Evolutionary conservation across 2,888 invertebrate species (phyloP).

Genomic region (Onchidella celtica): DNA sequence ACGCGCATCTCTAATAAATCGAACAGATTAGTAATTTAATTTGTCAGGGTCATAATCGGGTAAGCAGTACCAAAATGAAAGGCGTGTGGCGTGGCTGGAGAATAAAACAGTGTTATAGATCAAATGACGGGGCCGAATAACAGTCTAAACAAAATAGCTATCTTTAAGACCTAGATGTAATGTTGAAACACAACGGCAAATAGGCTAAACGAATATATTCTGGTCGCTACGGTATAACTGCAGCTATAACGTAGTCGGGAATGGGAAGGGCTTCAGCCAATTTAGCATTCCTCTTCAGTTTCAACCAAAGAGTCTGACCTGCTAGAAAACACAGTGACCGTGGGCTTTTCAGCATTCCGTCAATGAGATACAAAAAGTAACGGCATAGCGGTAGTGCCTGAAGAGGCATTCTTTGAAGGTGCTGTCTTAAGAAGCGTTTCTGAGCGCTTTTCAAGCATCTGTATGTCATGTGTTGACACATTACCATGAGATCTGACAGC

Average conservation of each 20-base stretch:
- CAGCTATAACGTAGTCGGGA: neutral
- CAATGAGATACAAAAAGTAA: neutral
- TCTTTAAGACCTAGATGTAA: too few species aligned
- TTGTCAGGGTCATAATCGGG: too few species aligned
- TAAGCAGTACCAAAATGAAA: too few species aligned
- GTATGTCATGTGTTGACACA: neutral
- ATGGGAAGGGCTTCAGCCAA: conserved; percentile 13
- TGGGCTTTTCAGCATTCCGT: neutral
- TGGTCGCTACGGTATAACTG: conserved; percentile 28
- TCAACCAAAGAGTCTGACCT: neutral
- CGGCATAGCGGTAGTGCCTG: conserved; percentile 1
- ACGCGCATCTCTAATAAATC: too few species aligned
- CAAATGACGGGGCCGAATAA: too few species aligned
- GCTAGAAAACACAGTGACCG: neutral
- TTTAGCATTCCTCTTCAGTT: neutral
- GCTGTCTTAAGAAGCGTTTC: neutral
- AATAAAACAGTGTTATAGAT: too few species aligned
- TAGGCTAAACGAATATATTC: too few species aligned
- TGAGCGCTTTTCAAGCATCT: neutral
- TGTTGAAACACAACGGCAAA: too few species aligned
- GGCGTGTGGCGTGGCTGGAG: too few species aligned
- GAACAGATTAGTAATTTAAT: too few species aligned
- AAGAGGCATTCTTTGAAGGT: neutral
- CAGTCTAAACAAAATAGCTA: too few species aligned
- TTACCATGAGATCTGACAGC: neutral